A percentile compares a stretch with the other conserved stretches of the same genome.
These are phyloP conservation scores for Diplosoma virens DNA, from an alignment of 23 tunicate genomes.

Conservation along the genomic window DNA sequence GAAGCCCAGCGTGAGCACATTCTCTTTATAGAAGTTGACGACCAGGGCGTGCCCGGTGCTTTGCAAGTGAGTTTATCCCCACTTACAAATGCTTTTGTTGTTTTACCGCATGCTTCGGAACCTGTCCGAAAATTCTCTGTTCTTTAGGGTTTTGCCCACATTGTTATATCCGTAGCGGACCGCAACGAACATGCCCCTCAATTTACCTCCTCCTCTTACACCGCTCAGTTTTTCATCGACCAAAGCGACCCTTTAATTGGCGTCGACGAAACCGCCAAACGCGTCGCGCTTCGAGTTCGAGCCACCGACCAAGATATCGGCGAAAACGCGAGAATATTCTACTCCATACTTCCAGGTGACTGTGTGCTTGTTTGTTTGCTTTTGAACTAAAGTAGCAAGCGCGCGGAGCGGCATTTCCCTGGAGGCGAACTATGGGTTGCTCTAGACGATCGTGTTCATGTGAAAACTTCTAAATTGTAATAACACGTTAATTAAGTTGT, in stretches of 20 bases:
- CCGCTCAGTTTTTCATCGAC: slow-evolving; percentile 10
- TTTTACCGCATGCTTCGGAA: not conserved
- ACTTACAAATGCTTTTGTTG: not conserved
- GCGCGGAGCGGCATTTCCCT: no score
- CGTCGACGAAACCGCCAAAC: slow-evolving; percentile 10
- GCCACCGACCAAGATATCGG: slow-evolving; percentile 56
- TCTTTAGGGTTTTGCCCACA: slow-evolving; percentile 49
- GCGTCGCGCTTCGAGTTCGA: slow-evolving; percentile 10
- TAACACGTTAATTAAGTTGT: no score
- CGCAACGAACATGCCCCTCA: slow-evolving; percentile 56
- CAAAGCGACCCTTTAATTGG: slow-evolving; percentile 27
- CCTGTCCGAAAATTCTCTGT: not conserved
- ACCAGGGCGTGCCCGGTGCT: slow-evolving; percentile 53
- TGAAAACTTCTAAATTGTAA: no score
- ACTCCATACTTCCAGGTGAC: slow-evolving; percentile 48
- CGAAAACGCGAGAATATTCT: slow-evolving; percentile 45
- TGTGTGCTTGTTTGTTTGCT: no score
- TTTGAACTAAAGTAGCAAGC: no score
- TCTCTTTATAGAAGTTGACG: slow-evolving; percentile 49
- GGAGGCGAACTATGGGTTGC: no score
- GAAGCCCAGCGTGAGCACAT: slow-evolving; percentile 45
- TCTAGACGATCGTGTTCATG: no score
- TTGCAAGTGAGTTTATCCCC: slow-evolving; percentile 25
- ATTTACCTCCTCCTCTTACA: slow-evolving; percentile 35
- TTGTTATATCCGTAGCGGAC: slow-evolving; percentile 46